Evolutionary conservation across 2,113 vertebrate species (phyloP).

Genomic region (Morone saxatilis): DNA sequence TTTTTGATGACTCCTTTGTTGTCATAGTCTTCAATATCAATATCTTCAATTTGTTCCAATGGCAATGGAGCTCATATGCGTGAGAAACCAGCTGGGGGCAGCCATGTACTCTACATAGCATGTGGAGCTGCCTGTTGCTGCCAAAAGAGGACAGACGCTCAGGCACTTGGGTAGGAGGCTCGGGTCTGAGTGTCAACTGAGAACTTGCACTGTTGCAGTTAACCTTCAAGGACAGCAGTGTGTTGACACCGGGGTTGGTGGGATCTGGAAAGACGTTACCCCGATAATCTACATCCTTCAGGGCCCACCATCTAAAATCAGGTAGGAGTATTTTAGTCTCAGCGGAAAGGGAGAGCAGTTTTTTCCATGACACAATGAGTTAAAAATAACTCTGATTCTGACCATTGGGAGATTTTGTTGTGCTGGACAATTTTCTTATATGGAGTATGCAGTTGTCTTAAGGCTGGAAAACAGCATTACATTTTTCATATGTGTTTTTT

Average conservation of each 20-base stretch:
- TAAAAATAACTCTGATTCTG: constrained; percentile 74
- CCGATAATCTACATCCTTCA: constrained; percentile 54
- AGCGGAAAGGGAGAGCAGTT: constrained; percentile 36
- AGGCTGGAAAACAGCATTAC: neutral
- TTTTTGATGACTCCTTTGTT: constrained; percentile 22
- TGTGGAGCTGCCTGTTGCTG: constrained; percentile 25
- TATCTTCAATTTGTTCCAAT: neutral
- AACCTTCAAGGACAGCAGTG: constrained; percentile 69
- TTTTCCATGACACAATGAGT: constrained; percentile 76
- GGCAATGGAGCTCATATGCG: constrained; percentile 5
- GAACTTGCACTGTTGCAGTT: constrained; percentile 49
- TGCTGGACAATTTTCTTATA: constrained; percentile 7
- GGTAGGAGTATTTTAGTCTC: constrained; percentile 71
- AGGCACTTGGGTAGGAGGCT: constrained; percentile 49
- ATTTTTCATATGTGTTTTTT: neutral
- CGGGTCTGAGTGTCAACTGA: constrained; percentile 60
- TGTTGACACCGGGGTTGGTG: constrained; percentile 33
- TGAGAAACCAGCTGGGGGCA: constrained; percentile 75
- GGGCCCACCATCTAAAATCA: constrained; percentile 55
- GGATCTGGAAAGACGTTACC: constrained; percentile 56
- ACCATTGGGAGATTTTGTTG: constrained; percentile 29
- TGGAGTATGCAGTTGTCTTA: neutral
- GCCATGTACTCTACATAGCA: constrained; percentile 42
- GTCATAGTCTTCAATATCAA: neutral
- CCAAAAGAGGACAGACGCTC: constrained; percentile 69